Evolutionary conservation across 1,140 invertebrate genomes (phyloP).

Genomic region (Nasonia giraulti): DNA sequence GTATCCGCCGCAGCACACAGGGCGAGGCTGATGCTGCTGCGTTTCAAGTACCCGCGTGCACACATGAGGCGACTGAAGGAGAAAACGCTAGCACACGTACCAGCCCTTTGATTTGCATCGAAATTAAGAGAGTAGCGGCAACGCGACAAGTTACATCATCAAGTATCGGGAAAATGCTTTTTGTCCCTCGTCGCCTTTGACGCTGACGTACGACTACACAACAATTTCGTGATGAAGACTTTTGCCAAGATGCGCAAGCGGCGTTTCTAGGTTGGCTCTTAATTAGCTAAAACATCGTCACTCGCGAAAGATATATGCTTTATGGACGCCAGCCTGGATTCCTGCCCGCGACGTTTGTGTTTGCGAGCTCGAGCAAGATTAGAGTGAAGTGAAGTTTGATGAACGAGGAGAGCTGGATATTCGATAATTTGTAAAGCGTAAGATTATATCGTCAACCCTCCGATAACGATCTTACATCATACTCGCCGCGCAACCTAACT

Average conservation of each 20-base stretch:
- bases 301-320: background rate
- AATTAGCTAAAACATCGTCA: conserved; percentile 5
- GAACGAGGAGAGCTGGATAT: too few species aligned
- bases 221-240: conserved; percentile 15
- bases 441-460: too few species aligned
- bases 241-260: background rate
- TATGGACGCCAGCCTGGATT: background rate
- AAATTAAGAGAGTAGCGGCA: background rate
- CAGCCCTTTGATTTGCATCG: conserved; percentile 19
- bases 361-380: background rate
- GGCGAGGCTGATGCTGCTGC: background rate
- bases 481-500: too few species aligned
- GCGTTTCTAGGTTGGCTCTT: background rate
- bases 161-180: conserved; percentile 9
- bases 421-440: too few species aligned
- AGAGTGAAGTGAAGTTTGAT: too few species aligned
- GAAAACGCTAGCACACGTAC: background rate
- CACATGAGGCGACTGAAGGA: background rate
- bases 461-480: too few species aligned
- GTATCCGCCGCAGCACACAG: background rate
- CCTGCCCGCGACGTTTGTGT: background rate
- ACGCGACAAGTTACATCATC: background rate
- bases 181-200: background rate
- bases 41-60: background rate
- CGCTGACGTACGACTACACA: background rate